Percentiles rank a stretch among this genome's conserved stretches.
These are phyloP conservation scores for Mimas tiliae DNA, from an alignment of 2,888 invertebrate species.

Conservation along the genomic window DNA sequence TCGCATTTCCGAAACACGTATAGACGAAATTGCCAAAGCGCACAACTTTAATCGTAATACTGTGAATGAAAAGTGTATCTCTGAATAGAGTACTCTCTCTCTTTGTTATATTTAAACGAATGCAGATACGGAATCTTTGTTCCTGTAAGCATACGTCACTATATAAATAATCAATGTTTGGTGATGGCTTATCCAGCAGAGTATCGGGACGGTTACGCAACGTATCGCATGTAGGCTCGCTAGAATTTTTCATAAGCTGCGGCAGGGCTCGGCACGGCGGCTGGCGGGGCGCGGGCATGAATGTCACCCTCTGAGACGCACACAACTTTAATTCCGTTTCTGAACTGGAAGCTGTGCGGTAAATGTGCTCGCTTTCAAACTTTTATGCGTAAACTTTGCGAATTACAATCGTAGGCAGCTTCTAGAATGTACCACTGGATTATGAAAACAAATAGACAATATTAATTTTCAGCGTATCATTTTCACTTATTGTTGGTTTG, in stretches of 20 bases:
- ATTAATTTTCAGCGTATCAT: not conserved
- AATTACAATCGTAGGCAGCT: constrained; percentile 46
- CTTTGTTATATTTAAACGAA: not conserved
- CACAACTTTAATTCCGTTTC: constrained; percentile 54
- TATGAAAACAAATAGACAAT: constrained; percentile 14
- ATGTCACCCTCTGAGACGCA: constrained; percentile 42
- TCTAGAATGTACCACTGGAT: constrained; percentile 17
- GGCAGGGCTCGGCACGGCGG: not conserved
- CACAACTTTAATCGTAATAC: not conserved
- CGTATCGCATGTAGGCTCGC: constrained; percentile 3
- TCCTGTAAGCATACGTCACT: not conserved
- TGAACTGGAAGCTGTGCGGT: constrained; percentile 41
- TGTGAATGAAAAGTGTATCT: not conserved
- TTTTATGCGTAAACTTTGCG: constrained; percentile 51
- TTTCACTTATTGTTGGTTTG: not conserved
- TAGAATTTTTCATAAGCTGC: constrained; percentile 51
- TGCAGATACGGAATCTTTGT: not conserved
- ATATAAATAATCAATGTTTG: not conserved
- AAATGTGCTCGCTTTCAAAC: constrained; percentile 52
- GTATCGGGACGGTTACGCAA: constrained; percentile 15
- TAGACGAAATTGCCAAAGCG: no score
- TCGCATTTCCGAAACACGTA: no score
- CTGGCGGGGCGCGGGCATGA: constrained; percentile 29
- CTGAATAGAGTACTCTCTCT: not conserved
- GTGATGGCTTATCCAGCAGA: constrained; percentile 22